Conservation (phyloP, 2,888 invertebrate species). For the Chironomus tentans region DNA sequence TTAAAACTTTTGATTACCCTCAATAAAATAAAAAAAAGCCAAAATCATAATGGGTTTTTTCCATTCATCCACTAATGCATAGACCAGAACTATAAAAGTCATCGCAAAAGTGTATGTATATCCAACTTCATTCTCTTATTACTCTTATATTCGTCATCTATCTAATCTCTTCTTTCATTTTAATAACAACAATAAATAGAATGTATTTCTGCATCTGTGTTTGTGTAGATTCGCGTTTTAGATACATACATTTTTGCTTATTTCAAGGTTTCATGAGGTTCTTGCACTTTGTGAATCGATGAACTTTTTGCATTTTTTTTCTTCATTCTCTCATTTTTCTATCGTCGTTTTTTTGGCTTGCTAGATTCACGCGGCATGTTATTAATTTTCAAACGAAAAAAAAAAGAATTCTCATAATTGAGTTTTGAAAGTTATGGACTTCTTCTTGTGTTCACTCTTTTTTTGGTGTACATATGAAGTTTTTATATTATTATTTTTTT, state of each 20-base stretch:
- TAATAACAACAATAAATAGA: not conserved
- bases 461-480: too few relatives aligned
- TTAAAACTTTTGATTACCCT: too few relatives aligned
- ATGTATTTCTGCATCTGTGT: not conserved
- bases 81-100: too few relatives aligned
- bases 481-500: too few relatives aligned
- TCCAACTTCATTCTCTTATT: too few relatives aligned
- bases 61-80: too few relatives aligned
- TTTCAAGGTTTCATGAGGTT: slow-evolving; percentile 21
- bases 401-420: too few relatives aligned
- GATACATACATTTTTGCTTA: not conserved
- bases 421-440: not conserved
- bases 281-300: slow-evolving; percentile 20
- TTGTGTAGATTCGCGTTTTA: slow-evolving; percentile 2
- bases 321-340: not conserved
- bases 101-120: too few relatives aligned
- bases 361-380: not conserved
- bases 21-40: too few relatives aligned
- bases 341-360: not conserved
- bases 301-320: slow-evolving; percentile 21
- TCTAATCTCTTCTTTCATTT: not conserved
- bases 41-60: too few relatives aligned
- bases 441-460: not conserved
- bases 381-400: not conserved
- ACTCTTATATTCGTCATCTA: too few relatives aligned